Base-by-base conservation (phyloP, 2,113 vertebrate species). In the Salvelinus fontinalis region DNA sequence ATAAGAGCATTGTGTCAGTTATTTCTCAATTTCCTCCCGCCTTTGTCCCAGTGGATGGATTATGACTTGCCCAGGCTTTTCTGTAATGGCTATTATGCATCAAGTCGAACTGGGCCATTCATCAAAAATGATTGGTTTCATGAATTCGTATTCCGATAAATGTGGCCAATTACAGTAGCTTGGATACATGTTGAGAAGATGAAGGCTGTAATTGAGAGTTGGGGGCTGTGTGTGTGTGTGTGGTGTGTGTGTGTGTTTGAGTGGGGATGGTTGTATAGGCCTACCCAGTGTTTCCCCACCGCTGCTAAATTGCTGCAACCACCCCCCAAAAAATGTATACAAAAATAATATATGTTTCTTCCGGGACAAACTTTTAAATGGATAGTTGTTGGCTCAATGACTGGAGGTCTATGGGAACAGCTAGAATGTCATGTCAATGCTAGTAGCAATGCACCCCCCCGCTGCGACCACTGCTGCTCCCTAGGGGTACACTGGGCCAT, bases 1-100 rank as follows among this genome's bases (percentile, higher is more conserved):
- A 68, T 69, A 49, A 72, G 64, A 54, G 62, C n/a, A 62, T 65
- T 48, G 57, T 9, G 49, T 54, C 68, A 67, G 22, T 4, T 16
- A 66, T 44, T 71, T 44, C 57, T 3, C 34, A 31, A 48, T 44
- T 51, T 54, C 11, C 24, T 49, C 39, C 16, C 9, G n/a, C 8
- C 39, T 70, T 49, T 16, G 34, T 39, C 31, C 22, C 48, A 18
- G 4, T 29, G 24, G 49, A 54, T 18, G 49, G 49, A 57, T 71
- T 71, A 57, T 16, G 49, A 57, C 49, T 54, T 29, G 51, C 49
- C 26, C 20, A 44, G 34, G 18, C 9, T 12, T 24, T 70, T 24
- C 31, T 69, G 7, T n/a, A 29, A 29, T 31, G 24, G 24, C 13
- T 29, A 66, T 67, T 22, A 67, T 67, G 65, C 24, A 67, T 27